Conservation (phyloP, 2,888 invertebrate species). For the Anoplius nigerrimus region DNA sequence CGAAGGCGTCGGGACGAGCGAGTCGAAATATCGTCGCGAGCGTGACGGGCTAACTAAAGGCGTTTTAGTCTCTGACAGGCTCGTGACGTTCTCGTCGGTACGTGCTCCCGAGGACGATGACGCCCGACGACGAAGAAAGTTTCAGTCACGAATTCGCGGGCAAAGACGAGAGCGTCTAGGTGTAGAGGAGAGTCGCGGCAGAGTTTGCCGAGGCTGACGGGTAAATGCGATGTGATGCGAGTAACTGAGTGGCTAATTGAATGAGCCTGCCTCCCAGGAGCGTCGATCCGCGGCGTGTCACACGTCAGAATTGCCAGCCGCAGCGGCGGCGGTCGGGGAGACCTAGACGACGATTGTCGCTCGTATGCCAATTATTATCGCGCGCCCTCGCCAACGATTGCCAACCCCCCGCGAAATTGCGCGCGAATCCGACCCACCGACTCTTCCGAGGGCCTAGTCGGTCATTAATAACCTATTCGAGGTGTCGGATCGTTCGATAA, state of each 20-base stretch:
- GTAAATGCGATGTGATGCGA: constrained; percentile 72
- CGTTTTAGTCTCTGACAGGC: constrained; percentile 47
- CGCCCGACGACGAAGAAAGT: background rate
- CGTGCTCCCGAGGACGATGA: constrained; percentile 18
- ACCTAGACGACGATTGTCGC: constrained; percentile 60
- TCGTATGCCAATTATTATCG: constrained; percentile 61
- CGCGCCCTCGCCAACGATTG: constrained; percentile 46
- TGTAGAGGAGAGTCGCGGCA: constrained; percentile 3
- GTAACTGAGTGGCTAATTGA: constrained; percentile 74
- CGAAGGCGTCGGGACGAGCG: background rate
- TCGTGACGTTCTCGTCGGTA: constrained; percentile 32
- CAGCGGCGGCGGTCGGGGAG: constrained; percentile 29
- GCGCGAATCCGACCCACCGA: constrained; percentile 23
- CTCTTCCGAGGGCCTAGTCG: constrained; percentile 25
- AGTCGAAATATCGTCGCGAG: constrained; percentile 30
- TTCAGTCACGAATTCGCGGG: constrained; percentile 21
- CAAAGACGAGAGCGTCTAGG: constrained; percentile 15
- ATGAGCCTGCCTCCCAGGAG: constrained; percentile 70
- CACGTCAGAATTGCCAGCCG: constrained; percentile 67
- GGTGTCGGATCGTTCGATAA: constrained; percentile 50
- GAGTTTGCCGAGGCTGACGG: constrained; percentile 49
- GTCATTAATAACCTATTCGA: constrained; percentile 65
- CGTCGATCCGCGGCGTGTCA: constrained; percentile 69
- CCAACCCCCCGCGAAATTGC: constrained; percentile 39
- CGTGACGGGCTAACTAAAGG: constrained; percentile 35